Base-by-base conservation (phyloP, 2,113 vertebrate species). In the Penelope pileata region DNA sequence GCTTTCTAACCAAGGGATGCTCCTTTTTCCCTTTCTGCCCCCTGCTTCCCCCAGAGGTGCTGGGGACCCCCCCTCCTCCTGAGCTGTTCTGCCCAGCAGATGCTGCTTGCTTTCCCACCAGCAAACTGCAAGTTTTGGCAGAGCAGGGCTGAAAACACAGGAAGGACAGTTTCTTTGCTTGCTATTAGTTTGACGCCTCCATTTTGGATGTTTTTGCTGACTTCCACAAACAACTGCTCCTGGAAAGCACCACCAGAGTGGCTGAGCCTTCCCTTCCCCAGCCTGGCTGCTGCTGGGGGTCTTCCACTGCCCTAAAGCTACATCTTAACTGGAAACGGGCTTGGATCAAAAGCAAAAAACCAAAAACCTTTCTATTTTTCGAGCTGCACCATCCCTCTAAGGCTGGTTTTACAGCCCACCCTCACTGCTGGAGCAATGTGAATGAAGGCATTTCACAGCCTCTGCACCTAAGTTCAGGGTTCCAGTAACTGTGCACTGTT, bases 401-500 rank as follows among this genome's bases (percentile, higher is more conserved):
- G 74, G 62, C 16, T 48, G 40, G 9, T 77, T 76, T 69, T 21
- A 66, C 50, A 66, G 79, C 54, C 75, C 56, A 36, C 30, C 67
- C 63, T 54, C 87, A 64, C 74, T 10, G 29, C 42, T 38, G 70
- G 45, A 76, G 56, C 50, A 54, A 53, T 26, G 13, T 12, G 18
- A 88, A 43, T 0, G 0, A 36, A 10, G 69, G 60, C 16, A 23
- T 26, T 82, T 78, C 10, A 75, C 48, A 54, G 10, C 86, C 77
- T 74, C 72, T 95, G 79, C 80, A 26, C 75, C 81, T 58, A 56
- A 60, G 50, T 38, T 83, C 77, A 50, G 23, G 67, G 64, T 86
- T 63, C 82, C 90, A 0, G 0, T 34, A 79, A 91, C 95, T 93
- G 92, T 93, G 95, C 95, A 92, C 95, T 93, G 60, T 90, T 97